phyloP scores from a whole-genome alignment of 2,113 vertebrate species.

The Phaethornis superciliosus region DNA sequence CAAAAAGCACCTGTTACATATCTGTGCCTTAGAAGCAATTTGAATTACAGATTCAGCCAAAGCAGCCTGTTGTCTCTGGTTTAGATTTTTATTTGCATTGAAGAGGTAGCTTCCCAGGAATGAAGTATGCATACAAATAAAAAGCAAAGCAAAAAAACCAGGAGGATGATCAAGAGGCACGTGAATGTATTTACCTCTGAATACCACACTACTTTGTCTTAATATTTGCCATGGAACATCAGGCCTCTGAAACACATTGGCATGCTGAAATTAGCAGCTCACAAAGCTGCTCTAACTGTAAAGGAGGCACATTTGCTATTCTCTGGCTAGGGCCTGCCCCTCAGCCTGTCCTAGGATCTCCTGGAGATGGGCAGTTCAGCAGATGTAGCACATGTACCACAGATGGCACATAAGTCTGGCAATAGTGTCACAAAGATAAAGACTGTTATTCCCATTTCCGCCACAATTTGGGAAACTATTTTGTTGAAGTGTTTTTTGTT shows the following conservation, averaged over 20 bases:
- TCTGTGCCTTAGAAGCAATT: background rate
- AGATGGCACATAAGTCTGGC: background rate
- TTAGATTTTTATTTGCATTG: background rate
- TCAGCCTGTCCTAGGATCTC: background rate
- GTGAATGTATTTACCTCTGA: background rate
- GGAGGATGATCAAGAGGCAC: background rate
- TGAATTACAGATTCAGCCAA: constrained; percentile 7
- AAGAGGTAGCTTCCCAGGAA: background rate
- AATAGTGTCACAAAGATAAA: background rate
- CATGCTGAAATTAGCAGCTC: background rate
- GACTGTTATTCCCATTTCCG: background rate
- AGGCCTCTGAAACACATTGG: background rate
- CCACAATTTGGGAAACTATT: background rate
- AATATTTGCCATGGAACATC: background rate
- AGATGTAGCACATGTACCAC: fast-evolving
- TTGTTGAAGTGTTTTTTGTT: fast-evolving
- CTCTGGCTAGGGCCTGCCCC: background rate
- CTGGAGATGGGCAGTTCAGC: background rate
- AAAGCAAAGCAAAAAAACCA: background rate
- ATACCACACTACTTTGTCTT: background rate
- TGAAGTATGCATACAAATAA: background rate
- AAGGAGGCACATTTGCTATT: background rate
- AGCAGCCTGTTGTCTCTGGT: background rate
- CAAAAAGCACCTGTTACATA: background rate
- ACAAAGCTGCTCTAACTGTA: background rate